phyloP scores from a whole-genome alignment of 2,888 invertebrate genomes.

The Diaperis boleti region DNA sequence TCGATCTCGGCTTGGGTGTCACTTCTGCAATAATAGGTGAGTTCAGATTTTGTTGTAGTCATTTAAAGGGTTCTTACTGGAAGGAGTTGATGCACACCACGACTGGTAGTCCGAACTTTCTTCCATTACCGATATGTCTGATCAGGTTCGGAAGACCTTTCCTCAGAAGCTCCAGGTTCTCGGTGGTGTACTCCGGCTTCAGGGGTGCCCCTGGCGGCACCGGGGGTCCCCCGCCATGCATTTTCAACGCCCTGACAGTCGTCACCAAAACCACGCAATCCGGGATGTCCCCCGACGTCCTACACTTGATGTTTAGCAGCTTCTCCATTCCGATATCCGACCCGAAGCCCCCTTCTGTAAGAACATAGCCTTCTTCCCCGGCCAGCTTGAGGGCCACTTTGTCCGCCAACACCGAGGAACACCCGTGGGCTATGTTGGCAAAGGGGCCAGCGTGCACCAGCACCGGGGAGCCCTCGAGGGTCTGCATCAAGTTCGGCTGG shows the following conservation, averaged over 20 bases:
- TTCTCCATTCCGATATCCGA: constrained; percentile 99
- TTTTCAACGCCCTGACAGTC: constrained; percentile 95
- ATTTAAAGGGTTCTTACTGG: constrained; percentile 69
- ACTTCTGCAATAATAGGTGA: constrained; percentile 69
- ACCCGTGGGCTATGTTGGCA: constrained; percentile 99
- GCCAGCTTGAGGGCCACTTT: constrained; percentile 94
- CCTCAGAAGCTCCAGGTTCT: constrained; percentile 86
- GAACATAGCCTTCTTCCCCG: constrained; percentile 89
- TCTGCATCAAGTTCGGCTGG: constrained; percentile 97
- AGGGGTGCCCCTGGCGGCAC: constrained; percentile 88
- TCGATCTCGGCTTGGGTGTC: constrained; percentile 89
- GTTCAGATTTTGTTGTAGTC: no score
- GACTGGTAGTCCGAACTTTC: constrained; percentile 91
- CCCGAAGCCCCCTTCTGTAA: constrained; percentile 99
- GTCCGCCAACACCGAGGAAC: constrained; percentile 96
- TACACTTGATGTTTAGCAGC: constrained; percentile 97
- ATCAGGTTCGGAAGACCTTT: constrained; percentile 91
- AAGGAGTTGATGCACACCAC: constrained; percentile 94
- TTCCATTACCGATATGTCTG: constrained; percentile 95
- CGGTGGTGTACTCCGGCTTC: constrained; percentile 85
- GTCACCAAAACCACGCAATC: constrained; percentile 93
- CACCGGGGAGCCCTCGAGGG: constrained; percentile 94
- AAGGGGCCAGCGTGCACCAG: constrained; percentile 98
- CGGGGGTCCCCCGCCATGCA: constrained; percentile 97
- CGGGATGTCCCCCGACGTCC: constrained; percentile 86